phyloP scores from a whole-genome alignment of 2,888 invertebrate species.

The Encarsia formosa region DNA sequence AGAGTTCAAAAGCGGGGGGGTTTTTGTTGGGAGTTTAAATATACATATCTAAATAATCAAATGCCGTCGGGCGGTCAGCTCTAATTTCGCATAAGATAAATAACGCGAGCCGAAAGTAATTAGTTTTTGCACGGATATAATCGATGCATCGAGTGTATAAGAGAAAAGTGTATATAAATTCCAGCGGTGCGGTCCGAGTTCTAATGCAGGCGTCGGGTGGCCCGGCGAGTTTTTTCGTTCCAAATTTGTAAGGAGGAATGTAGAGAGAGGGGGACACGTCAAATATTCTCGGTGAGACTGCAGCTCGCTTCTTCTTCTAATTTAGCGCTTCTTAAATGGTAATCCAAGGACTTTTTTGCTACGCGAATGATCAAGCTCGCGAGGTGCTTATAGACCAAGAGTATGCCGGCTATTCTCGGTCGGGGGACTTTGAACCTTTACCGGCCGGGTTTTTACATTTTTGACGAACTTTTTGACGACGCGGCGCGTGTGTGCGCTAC shows the following conservation, averaged over 20 bases:
- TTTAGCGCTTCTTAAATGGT: conserved; percentile 28
- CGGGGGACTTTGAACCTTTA: not conserved
- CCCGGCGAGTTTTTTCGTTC: conserved; percentile 34
- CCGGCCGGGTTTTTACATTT: conserved; percentile 17
- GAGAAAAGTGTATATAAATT: not conserved
- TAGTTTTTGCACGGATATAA: conserved; percentile 26
- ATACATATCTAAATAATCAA: conserved; percentile 18
- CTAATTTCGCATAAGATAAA: too few relatives aligned
- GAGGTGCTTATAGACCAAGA: conserved; percentile 1
- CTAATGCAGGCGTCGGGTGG: conserved; percentile 32
- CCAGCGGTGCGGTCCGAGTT: not conserved
- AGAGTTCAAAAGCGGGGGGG: not conserved
- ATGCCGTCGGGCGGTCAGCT: not conserved
- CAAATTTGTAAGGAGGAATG: conserved; percentile 41
- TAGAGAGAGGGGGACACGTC: conserved; percentile 32
- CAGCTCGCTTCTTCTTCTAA: conserved; percentile 6
- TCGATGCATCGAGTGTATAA: conserved; percentile 21
- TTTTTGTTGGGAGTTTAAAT: conserved; percentile 18
- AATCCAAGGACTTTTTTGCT: conserved; percentile 21
- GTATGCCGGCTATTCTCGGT: conserved; percentile 17
- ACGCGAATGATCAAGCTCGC: conserved; percentile 3
- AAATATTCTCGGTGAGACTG: not conserved
- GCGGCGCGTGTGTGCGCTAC: not conserved
- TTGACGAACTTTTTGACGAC: conserved; percentile 19
- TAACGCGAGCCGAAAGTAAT: conserved; percentile 24